phyloP scores from a whole-genome alignment of 1,140 invertebrate genomes.

The Drosophila nannoptera region DNA sequence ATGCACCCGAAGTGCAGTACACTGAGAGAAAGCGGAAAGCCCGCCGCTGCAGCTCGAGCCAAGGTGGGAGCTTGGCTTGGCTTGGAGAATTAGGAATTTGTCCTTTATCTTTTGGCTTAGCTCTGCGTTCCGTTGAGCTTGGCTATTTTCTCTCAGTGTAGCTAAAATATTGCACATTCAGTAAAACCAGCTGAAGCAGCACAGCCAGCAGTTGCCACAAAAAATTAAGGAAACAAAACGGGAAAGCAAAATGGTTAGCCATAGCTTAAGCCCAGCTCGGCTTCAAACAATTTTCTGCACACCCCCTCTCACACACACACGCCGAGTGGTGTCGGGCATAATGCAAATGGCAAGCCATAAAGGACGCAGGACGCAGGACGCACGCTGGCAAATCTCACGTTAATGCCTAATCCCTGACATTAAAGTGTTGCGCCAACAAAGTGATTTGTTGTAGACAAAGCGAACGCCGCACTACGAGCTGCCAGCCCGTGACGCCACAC shows the following conservation, averaged over 20 bases:
- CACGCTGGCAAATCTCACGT: constrained; percentile 66
- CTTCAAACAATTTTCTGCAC: constrained; percentile 23
- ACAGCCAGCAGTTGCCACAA: background rate
- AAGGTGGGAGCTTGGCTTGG: too few relatives aligned
- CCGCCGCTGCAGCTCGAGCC: too few relatives aligned
- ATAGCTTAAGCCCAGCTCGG: background rate
- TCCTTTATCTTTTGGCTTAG: too few relatives aligned
- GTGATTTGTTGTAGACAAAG: constrained; percentile 75
- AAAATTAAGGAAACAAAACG: background rate
- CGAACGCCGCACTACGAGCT: constrained; percentile 49
- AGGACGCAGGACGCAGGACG: constrained; percentile 22
- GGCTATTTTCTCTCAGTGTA: constrained; percentile 2
- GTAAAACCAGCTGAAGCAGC: constrained; percentile 15
- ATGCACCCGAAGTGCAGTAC: constrained; percentile 2
- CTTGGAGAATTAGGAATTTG: too few relatives aligned
- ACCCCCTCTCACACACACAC: background rate
- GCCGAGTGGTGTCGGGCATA: constrained; percentile 1
- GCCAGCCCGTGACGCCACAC: background rate
- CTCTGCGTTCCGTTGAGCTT: background rate
- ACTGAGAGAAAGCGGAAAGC: background rate
- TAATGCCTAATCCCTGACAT: constrained; percentile 74
- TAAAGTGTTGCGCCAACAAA: constrained; percentile 76
- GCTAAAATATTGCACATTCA: constrained; percentile 3
- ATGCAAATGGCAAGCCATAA: constrained; percentile 45
- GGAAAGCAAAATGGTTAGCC: background rate